A percentile compares a stretch with the other conserved stretches of the same genome.
These are phyloP conservation scores for Gadus macrocephalus DNA, from an alignment of 2,113 vertebrate genomes.

Conservation along the genomic window DNA sequence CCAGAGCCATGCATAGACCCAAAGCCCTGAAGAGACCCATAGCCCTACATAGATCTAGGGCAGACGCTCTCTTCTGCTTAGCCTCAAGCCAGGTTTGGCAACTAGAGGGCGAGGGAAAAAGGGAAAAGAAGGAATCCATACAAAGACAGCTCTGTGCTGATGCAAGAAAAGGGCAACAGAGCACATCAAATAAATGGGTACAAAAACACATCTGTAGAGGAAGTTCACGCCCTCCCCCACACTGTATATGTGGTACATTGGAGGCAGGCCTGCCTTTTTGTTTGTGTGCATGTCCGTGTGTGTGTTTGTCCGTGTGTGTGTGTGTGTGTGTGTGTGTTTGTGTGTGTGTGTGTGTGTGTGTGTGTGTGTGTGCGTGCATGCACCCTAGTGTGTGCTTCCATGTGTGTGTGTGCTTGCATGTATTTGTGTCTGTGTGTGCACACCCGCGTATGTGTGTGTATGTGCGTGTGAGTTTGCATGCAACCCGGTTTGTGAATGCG, in stretches of 20 bases:
- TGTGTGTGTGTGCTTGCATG: not conserved
- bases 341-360: not conserved
- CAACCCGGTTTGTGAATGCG: not conserved
- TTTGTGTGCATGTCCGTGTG: conserved; percentile 25
- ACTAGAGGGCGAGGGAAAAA: too few species aligned
- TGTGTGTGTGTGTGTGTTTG: not conserved
- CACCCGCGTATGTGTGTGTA: conserved; percentile 1
- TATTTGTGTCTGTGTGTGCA: conserved; percentile 9
- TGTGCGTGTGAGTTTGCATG: not conserved
- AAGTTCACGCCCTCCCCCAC: conserved; percentile 25
- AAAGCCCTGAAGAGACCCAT: too few species aligned
- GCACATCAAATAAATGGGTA: conserved; percentile 54
- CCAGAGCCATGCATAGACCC: conserved; percentile 34
- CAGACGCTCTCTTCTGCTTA: too few species aligned
- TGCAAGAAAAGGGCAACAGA: conserved; percentile 69
- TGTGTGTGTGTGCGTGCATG: too few species aligned
- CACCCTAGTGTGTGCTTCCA: not conserved
- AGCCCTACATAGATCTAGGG: too few species aligned
- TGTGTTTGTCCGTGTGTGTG: not conserved
- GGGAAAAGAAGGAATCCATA: too few species aligned
- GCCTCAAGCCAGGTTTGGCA: too few species aligned
- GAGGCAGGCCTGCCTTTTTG: conserved; percentile 33
- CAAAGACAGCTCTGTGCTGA: conserved; percentile 61
- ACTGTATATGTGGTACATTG: too few species aligned
- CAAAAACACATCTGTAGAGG: conserved; percentile 48